Evolutionary conservation across 2,797 vertebrate species (phyloP), one percentile per base, ranked within the genome.

Genomic region (Scolopax bukidnonensis): DNA sequence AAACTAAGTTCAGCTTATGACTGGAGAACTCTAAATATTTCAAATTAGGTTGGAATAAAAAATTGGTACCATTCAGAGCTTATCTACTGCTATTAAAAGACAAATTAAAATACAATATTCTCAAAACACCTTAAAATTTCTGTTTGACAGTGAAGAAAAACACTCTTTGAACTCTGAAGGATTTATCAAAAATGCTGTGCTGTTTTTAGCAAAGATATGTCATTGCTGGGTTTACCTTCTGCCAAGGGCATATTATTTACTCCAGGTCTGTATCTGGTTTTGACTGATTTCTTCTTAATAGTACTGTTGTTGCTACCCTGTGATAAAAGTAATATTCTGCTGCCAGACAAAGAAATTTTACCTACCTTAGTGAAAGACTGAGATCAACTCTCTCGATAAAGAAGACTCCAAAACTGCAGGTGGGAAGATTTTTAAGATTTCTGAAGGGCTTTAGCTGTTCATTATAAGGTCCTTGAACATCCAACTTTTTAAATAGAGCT

Each of bases 91-190:
- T 98, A 81, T 99, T 99, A 54, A 96, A 75, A 28, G 98, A 99
- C 23, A 99, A 97, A 97, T 99, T 99, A 19, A 99, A 98, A 90
- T 98, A 99, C n/a, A 97, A 87, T 56, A 98, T 98, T 56, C 98
- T 92, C 27, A 85, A 87, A 93, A 98, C 98, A 36, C 89, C 90
- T 43, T 96, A 54, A 94, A 98, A 98, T 32, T 98, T 98, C 38
- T 98, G 24, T 63, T 97, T 96, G 38, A 97, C 97, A 93, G 98
- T 98, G 87, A 98, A 98, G 89, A 99, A 99, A 71, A 83, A 98
- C 95, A 84, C 97, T 98, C 59, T 98, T 99, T 80, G 97, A 98
- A 94, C 98, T 99, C 64, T 99, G 51, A 99, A 95, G 74, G 98
- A 97, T 83, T 97, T 98, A 38, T 99, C 99, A 32, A 98, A 96